Conservation (phyloP, 2,888 invertebrate species). For the Syrphus vitripennis region DNA sequence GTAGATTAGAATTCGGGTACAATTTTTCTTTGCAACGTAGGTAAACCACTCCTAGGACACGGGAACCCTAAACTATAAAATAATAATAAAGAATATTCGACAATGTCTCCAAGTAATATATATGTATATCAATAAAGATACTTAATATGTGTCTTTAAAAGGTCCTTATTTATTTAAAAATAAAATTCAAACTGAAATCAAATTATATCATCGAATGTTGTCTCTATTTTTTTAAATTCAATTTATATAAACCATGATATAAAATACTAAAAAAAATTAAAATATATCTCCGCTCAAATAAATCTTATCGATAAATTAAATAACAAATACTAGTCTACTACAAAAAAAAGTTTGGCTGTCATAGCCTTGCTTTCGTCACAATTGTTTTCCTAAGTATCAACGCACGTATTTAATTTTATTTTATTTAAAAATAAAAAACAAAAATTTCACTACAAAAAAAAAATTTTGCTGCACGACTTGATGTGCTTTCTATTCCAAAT, state of each 20-base stretch:
- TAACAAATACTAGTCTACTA: neutral
- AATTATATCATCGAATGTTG: neutral
- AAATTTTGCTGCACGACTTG: neutral
- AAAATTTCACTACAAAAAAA: neutral
- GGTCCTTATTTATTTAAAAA: too few relatives aligned
- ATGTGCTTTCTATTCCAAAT: neutral
- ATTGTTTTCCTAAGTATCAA: neutral
- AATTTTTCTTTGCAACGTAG: too few relatives aligned
- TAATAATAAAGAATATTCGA: neutral
- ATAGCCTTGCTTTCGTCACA: neutral
- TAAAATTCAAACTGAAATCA: neutral
- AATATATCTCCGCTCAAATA: neutral
- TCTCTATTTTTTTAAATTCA: neutral
- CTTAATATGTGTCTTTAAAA: too few relatives aligned
- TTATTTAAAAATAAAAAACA: neutral
- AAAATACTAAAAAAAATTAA: neutral
- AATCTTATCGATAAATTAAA: neutral
- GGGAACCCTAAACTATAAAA: too few relatives aligned
- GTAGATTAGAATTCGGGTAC: too few relatives aligned
- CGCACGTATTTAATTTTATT: neutral
- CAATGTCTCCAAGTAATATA: neutral
- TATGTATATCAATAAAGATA: neutral
- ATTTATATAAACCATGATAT: neutral
- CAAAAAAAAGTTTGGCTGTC: neutral
- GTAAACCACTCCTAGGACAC: too few relatives aligned